Evolutionary conservation across 2,113 vertebrate species (phyloP), one percentile per base, ranked within the genome.

Genomic region (Sturnus vulgaris): DNA sequence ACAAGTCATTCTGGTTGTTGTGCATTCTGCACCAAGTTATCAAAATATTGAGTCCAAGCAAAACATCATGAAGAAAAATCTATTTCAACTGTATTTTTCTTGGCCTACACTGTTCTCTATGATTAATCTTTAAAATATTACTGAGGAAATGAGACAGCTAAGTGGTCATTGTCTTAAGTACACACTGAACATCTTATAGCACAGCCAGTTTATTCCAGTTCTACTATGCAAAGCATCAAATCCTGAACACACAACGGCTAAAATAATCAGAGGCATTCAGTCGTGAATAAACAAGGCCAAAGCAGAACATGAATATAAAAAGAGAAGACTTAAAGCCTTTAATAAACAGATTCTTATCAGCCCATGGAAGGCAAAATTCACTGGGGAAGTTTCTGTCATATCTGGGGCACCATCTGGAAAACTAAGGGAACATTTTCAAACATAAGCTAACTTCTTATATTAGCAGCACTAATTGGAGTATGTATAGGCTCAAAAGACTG

Each of bases 211-310:
- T 92, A 89, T 91, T 94, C 46, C 88, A 90, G 66, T 89, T 93
- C 61, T 81, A 33, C 76, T 31, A 53, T 3, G 49, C 60, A 94
- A 90, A 95, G 56, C 83, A 88, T 83, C 70, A 92, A 91, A 88
- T 61, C 82, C 53, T 12, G 22, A 93, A 50, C 86, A 85, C 46
- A 68, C 30, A 13, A 94, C 64, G 84, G 37, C 82, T 93, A 82
- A 95, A 96, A 94, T 75, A 94, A 85, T 83, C 66, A 94, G 76
- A 82, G 56, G 46, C 40, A 95, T 88, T 88, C 68, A 70, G 30
- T 3, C 47, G 15, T 56, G 87, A 95, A 94, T 88, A 80, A 95
- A 85, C 59, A 93, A 91, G 47, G n/a, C 78, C 75, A 90, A 92
- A 88, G 49, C 57, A 91, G 86, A 94, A 88, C 21, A 89, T 9